phyloP scores from a whole-genome alignment of 2,888 invertebrate species.

The Heliconius hortense region DNA sequence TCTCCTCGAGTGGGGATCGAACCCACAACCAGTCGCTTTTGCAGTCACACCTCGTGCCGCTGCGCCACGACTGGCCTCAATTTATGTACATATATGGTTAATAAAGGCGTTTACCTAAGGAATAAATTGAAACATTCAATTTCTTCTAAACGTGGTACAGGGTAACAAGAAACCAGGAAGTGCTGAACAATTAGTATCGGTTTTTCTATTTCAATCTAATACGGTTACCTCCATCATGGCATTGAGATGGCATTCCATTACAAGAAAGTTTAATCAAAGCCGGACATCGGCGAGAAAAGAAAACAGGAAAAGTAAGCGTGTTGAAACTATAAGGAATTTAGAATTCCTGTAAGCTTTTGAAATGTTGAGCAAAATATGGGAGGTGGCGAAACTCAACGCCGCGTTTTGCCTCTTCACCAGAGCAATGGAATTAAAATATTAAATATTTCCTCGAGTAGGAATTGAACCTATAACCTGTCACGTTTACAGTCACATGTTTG shows the following conservation, averaged over 20 bases:
- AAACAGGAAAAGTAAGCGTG: conserved; percentile 44
- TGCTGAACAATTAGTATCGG: conserved; percentile 34
- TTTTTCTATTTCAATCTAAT: conserved; percentile 37
- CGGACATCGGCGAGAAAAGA: conserved; percentile 41
- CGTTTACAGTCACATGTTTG: no score
- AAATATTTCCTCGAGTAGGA: no score
- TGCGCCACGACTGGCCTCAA: no score
- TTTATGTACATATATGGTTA: not conserved
- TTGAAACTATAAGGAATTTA: conserved; percentile 36
- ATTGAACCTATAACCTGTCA: no score
- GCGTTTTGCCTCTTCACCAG: no score
- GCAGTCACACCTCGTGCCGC: no score
- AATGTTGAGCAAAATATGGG: not conserved
- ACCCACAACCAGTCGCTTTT: no score
- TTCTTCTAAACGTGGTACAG: not conserved
- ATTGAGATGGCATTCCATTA: conserved; percentile 42
- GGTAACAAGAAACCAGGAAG: conserved; percentile 20
- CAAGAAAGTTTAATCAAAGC: conserved; percentile 42
- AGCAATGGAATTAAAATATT: no score
- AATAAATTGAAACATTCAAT: not conserved
- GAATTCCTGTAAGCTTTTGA: conserved; percentile 2
- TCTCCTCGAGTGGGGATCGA: no score
- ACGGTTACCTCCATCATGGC: conserved; percentile 40
- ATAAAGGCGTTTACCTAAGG: not conserved
- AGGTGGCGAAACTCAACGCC: no score